Percentiles rank a stretch among this genome's conserved stretches.
phyloP scores from a whole-genome alignment of 1,140 invertebrate genomes.

The Stegodyphus dumicola region DNA sequence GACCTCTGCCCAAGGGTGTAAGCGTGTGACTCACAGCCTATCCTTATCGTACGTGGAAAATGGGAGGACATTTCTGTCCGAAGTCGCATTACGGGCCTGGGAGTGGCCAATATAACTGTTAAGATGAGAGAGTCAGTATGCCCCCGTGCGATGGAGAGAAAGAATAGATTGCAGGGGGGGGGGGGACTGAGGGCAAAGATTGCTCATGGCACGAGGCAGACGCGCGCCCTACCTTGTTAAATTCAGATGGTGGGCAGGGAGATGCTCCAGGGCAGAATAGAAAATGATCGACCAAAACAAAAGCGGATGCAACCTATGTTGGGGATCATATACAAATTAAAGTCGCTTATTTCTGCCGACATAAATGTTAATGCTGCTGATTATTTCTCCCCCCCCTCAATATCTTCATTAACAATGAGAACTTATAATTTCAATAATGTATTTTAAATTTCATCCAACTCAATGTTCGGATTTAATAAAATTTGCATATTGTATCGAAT shows the following conservation, averaged over 20 bases:
- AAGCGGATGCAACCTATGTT: slow-evolving; percentile 30
- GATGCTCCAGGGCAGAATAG: slow-evolving; percentile 3
- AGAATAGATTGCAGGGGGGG: background rate
- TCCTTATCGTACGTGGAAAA: background rate
- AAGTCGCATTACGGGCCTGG: background rate
- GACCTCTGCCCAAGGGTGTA: background rate
- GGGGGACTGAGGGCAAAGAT: slow-evolving; percentile 21
- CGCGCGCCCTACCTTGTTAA: slow-evolving; percentile 57
- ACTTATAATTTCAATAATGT: too few species aligned
- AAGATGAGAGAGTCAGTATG: background rate
- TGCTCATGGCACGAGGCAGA: slow-evolving; percentile 52
- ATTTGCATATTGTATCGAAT: too few species aligned
- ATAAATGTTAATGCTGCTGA: too few species aligned
- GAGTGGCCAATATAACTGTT: slow-evolving; percentile 3
- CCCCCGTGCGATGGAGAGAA: slow-evolving; percentile 20
- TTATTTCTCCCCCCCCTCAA: too few species aligned
- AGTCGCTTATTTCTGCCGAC: too few species aligned
- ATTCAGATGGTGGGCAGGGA: slow-evolving; percentile 25
- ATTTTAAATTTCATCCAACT: too few species aligned
- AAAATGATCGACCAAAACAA: slow-evolving; percentile 53
- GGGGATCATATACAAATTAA: background rate
- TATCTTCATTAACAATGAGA: too few species aligned
- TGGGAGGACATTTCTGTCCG: background rate
- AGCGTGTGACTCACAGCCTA: background rate
- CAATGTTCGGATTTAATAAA: too few species aligned